These are phyloP conservation scores for Drosophila gaucha DNA, from an alignment of 2,888 invertebrate species.

Conservation along the genomic window DNA sequence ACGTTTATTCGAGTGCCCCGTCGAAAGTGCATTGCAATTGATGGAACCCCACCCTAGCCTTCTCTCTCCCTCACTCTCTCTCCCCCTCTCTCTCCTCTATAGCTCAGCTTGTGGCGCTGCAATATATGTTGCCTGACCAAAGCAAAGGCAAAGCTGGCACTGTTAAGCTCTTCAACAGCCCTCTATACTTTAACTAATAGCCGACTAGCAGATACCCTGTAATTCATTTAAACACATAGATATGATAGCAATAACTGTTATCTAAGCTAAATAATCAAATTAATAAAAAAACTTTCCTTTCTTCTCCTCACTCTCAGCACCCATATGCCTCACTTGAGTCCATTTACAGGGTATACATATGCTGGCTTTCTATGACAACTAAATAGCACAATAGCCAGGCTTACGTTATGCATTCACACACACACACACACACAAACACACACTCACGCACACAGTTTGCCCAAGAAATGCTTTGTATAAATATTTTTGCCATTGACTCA, in stretches of 20 bases:
- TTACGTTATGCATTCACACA: not conserved
- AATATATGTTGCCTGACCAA: not conserved
- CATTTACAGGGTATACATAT: slow-evolving; percentile 7
- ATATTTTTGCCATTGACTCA: not conserved
- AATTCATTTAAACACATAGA: not conserved
- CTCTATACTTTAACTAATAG: too few species aligned
- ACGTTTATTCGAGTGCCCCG: slow-evolving; percentile 37
- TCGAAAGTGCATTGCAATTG: slow-evolving; percentile 47
- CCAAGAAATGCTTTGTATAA: not conserved
- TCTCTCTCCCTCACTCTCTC: not conserved
- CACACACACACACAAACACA: too few species aligned
- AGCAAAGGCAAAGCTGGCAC: not conserved
- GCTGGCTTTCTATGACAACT: not conserved
- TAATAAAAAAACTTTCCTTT: too few species aligned
- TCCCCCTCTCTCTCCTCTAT: not conserved
- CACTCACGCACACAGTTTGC: too few species aligned
- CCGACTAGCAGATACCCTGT: slow-evolving; percentile 5
- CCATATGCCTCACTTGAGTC: too few species aligned
- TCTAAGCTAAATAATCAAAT: too few species aligned
- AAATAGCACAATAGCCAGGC: too few species aligned
- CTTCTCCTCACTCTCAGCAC: too few species aligned
- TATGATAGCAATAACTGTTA: too few species aligned
- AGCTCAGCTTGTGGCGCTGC: not conserved
- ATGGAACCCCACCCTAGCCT: slow-evolving; percentile 1
- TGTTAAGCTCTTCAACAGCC: not conserved